Evolutionary conservation across 2,797 vertebrate species (phyloP).

Genomic region (Apogon hyalosoma): DNA sequence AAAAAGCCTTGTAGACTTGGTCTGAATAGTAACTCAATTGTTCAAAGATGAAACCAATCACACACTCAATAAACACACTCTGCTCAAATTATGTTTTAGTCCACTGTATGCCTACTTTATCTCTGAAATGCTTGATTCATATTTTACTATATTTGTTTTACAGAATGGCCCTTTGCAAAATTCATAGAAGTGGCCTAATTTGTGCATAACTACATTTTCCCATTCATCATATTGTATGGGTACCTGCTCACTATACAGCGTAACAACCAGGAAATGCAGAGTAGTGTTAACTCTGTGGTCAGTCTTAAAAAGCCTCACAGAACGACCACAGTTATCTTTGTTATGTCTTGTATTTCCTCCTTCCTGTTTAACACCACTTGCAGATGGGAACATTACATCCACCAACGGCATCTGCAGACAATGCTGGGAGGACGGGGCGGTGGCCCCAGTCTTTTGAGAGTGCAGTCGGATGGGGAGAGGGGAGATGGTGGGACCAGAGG

Average conservation of each 20-base stretch:
- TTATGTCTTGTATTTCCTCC: constrained; percentile 67
- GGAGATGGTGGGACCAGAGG: constrained; percentile 63
- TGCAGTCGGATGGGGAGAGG: constrained; percentile 82
- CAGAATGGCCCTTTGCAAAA: constrained; percentile 58
- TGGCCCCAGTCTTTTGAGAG: constrained; percentile 82
- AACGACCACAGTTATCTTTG: constrained; percentile 66
- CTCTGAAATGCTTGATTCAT: constrained; percentile 62
- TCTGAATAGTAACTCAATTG: constrained; percentile 53
- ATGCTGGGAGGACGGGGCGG: constrained; percentile 53
- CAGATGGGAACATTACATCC: constrained; percentile 83
- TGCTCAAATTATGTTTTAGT: constrained; percentile 68
- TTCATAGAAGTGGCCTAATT: constrained; percentile 58
- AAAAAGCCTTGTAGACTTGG: constrained; percentile 39
- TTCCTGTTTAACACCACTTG: constrained; percentile 70
- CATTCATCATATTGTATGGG: constrained; percentile 57
- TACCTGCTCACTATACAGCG: constrained; percentile 68
- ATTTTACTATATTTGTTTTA: constrained; percentile 43
- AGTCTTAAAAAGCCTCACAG: constrained; percentile 73
- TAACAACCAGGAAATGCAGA: constrained; percentile 72
- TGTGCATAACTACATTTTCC: constrained; percentile 66
- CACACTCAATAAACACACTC: constrained; percentile 56
- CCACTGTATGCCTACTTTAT: constrained; percentile 59
- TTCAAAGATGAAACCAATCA: constrained; percentile 58
- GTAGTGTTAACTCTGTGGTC: constrained; percentile 77
- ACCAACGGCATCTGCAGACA: constrained; percentile 70